Conservation (phyloP, 2,113 vertebrate genomes). For the Meles meles region DNA sequence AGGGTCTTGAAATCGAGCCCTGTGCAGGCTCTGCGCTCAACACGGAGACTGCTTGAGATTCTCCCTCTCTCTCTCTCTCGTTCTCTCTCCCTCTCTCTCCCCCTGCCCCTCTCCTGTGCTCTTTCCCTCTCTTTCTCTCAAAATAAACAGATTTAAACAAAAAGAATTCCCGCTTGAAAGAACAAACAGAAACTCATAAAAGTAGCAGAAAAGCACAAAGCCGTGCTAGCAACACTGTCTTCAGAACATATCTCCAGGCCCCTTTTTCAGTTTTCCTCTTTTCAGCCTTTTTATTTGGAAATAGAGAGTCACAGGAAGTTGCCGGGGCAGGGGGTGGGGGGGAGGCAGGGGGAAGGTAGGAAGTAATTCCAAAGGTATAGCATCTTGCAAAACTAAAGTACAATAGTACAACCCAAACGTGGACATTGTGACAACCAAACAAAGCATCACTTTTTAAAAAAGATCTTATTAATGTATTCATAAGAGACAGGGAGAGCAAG, state of each 20-base stretch:
- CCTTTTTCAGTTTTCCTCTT: not conserved
- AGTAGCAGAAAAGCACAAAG: not conserved
- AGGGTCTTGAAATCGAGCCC: not conserved
- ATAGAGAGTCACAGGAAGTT: not conserved
- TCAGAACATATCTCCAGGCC: not conserved
- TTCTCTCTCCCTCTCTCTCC: not conserved
- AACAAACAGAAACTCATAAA: not conserved
- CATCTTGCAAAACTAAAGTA: not conserved
- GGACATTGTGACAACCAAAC: not conserved
- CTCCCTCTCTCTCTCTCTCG: not conserved
- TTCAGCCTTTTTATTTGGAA: not conserved
- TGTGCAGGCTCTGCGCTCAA: not conserved
- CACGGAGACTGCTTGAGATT: not conserved
- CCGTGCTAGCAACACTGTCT: fast-evolving
- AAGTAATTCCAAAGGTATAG: not conserved
- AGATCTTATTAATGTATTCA: not conserved
- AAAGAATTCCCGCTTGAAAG: not conserved
- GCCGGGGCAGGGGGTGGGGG: not conserved
- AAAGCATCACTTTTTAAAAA: not conserved
- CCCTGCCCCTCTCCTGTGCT: not conserved
- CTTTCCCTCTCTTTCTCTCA: not conserved
- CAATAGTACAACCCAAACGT: not conserved
- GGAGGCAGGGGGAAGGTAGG: too few relatives aligned
- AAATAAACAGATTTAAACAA: not conserved
- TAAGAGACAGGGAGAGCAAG: too few relatives aligned